A percentile compares a stretch with the other conserved stretches of the same genome.
These are phyloP conservation scores for Andrena cerasifolii DNA, from an alignment of 1,140 invertebrate species.

Conservation along the genomic window DNA sequence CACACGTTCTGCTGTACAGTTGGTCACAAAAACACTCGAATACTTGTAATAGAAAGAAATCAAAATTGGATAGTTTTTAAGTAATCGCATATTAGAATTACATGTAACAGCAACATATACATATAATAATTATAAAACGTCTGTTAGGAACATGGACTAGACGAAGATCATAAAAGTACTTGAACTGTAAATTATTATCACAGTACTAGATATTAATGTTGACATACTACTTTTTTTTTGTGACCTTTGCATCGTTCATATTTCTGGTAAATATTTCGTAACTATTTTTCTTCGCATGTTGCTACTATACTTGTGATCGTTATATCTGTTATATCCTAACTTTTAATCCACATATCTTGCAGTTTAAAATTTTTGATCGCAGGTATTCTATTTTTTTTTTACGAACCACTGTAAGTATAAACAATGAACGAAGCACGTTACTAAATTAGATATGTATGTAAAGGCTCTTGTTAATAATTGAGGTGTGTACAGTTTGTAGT, in stretches of 20 bases:
- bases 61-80: not conserved
- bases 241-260: not conserved
- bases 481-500: slow-evolving; percentile 44
- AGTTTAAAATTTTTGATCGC: not conserved
- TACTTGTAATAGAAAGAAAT: not conserved
- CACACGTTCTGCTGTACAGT: slow-evolving; percentile 16
- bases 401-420: not conserved
- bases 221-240: too few species aligned
- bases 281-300: not conserved
- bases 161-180: not conserved
- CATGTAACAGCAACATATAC: not conserved
- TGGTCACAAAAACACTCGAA: not conserved
- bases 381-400: not conserved
- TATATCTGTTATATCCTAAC: not conserved
- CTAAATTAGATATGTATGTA: slow-evolving; percentile 47
- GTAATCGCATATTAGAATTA: not conserved
- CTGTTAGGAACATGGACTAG: too few species aligned
- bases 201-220: not conserved
- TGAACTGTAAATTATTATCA: not conserved
- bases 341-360: not conserved
- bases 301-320: too few species aligned
- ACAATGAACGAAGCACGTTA: not conserved
- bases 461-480: slow-evolving; percentile 38
- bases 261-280: not conserved
- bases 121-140: not conserved